Evolutionary conservation across 2,797 vertebrate species (phyloP).

Genomic region (Myripristis jacobus): DNA sequence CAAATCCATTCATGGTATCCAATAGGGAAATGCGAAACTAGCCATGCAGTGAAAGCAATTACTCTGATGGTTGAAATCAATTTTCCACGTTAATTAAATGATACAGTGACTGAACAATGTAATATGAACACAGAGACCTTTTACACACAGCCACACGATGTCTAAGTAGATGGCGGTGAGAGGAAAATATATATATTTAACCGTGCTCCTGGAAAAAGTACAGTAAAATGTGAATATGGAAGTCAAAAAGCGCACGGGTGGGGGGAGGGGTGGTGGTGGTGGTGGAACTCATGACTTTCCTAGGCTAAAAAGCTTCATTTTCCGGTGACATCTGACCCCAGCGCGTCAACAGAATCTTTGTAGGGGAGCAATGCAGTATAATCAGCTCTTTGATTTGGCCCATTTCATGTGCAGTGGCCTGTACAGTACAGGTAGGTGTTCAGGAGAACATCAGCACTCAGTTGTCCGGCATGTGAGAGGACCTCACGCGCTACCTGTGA

Average conservation of each 20-base stretch:
- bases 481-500: conserved; percentile 35
- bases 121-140: conserved; percentile 37
- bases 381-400: conserved; percentile 50
- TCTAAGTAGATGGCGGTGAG: conserved; percentile 56
- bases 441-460: conserved; percentile 8
- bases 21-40: conserved; percentile 37
- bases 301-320: conserved; percentile 44
- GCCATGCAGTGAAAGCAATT: conserved; percentile 35
- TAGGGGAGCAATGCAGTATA: conserved; percentile 42
- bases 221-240: conserved; percentile 43
- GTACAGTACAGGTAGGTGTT: conserved; percentile 30
- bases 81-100: conserved; percentile 67
- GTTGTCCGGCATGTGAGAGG: conserved; percentile 11
- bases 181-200: conserved; percentile 42
- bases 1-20: conserved; percentile 32
- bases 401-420: conserved; percentile 33
- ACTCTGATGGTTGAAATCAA: conserved; percentile 46
- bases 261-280: too few species aligned
- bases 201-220: conserved; percentile 42
- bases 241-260: conserved; percentile 51
- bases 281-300: conserved; percentile 55
- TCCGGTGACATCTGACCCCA: conserved; percentile 49
- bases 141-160: conserved; percentile 39
- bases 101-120: conserved; percentile 41
- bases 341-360: conserved; percentile 65